Percentiles rank a stretch among this genome's conserved stretches.
phyloP scores from a whole-genome alignment of 2,797 vertebrate species.

The Lepilemur septentrionalis region DNA sequence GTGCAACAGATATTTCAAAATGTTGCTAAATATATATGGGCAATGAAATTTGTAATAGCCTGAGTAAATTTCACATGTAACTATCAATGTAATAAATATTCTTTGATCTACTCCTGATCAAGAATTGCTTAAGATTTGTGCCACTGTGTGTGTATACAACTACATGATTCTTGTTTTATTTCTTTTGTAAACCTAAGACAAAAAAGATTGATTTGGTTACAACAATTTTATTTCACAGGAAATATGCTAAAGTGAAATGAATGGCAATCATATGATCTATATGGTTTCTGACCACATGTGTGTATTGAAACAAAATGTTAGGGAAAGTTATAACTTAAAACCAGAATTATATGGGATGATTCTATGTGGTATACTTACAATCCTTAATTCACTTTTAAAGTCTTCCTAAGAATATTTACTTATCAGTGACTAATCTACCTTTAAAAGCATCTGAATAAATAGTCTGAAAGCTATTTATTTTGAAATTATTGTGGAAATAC shows the following conservation, averaged over 20 bases:
- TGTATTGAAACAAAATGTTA: slow-evolving; percentile 36
- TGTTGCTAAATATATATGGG: background rate
- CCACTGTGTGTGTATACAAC: background rate
- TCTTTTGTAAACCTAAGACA: background rate
- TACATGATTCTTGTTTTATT: background rate
- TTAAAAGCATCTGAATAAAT: background rate
- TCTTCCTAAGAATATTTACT: background rate
- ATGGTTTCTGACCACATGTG: background rate
- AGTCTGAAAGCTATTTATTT: background rate
- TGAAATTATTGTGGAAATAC: background rate
- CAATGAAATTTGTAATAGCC: background rate
- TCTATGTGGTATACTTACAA: background rate
- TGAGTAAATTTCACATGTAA: background rate
- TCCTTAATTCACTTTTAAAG: slow-evolving; percentile 62
- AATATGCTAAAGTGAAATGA: slow-evolving; percentile 63
- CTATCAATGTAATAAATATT: background rate
- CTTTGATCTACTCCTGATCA: background rate
- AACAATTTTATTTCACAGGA: slow-evolving; percentile 37
- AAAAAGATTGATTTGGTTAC: slow-evolving; percentile 9
- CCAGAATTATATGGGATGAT: background rate
- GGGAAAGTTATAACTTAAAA: slow-evolving; percentile 43
- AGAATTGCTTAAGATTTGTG: background rate
- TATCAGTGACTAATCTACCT: background rate
- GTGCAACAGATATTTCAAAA: background rate
- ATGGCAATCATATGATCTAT: background rate